Evolutionary conservation across 2,113 vertebrate genomes (phyloP).

Genomic region (Notothenia rossii): DNA sequence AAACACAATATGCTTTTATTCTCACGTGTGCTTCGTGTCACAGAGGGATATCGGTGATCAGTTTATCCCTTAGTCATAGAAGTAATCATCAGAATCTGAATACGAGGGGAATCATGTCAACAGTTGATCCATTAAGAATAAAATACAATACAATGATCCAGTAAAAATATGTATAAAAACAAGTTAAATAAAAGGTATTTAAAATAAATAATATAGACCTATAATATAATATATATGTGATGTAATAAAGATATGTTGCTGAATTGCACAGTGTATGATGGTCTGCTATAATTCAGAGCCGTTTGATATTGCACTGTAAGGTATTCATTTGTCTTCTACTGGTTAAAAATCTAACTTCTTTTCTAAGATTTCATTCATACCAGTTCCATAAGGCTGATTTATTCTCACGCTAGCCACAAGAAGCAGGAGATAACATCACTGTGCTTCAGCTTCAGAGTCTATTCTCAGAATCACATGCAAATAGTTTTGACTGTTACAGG

Average conservation of each 20-base stretch:
- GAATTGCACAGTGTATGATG: no score
- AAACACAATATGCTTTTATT: slow-evolving; percentile 15
- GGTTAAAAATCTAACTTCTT: background rate
- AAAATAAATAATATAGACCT: no score
- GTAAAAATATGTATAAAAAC: no score
- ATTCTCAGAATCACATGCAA: background rate
- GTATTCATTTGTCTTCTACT: background rate
- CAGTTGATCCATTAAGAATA: no score
- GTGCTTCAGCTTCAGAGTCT: background rate
- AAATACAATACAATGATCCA: no score
- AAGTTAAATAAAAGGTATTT: no score
- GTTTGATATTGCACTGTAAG: background rate
- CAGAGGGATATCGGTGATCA: background rate
- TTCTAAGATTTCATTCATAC: background rate
- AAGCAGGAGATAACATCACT: background rate
- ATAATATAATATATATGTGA: no score
- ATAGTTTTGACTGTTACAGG: slow-evolving; percentile 16
- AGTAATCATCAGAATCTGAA: no score
- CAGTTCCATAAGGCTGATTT: background rate
- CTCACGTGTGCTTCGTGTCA: slow-evolving; percentile 9
- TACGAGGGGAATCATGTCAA: no score
- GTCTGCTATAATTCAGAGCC: background rate
- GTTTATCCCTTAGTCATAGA: slow-evolving; percentile 1
- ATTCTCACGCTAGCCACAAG: background rate
- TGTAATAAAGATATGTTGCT: no score